Evolutionary conservation across 1,140 invertebrate genomes (phyloP).

Genomic region (Limonius californicus): DNA sequence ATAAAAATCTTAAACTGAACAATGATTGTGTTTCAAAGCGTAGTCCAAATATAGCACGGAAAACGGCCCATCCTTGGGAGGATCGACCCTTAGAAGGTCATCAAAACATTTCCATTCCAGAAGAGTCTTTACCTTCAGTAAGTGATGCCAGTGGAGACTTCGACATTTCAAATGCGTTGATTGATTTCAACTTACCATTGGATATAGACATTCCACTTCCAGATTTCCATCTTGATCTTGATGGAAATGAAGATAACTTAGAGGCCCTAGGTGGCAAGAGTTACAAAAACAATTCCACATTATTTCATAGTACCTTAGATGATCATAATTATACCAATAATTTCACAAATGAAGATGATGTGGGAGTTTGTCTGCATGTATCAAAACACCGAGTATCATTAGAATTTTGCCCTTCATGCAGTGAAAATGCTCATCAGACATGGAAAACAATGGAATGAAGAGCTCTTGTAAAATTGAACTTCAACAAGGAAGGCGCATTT

Average conservation of each 20-base stretch:
- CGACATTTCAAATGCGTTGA: no score
- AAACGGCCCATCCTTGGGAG: conserved; percentile 33
- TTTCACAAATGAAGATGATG: conserved; percentile 26
- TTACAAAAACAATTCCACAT: no score
- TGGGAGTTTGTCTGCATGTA: conserved; percentile 54
- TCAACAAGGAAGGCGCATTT: no score
- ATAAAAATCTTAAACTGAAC: conserved; percentile 27
- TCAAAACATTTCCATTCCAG: not conserved
- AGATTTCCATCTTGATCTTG: not conserved
- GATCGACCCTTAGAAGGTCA: not conserved
- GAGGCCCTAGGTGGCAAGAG: no score
- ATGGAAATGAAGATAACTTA: no score
- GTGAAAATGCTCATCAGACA: conserved; percentile 38
- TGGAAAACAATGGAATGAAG: conserved; percentile 28
- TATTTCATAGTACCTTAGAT: conserved; percentile 3
- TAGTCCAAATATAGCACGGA: conserved; percentile 5
- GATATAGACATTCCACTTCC: not conserved
- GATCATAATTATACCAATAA: conserved; percentile 35
- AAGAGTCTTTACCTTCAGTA: no score
- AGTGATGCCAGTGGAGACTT: no score
- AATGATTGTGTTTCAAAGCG: conserved; percentile 21
- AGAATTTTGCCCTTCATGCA: conserved; percentile 52
- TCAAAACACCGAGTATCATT: conserved; percentile 52
- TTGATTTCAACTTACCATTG: not conserved
- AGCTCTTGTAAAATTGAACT: no score